Conservation (phyloP, 2,113 vertebrate genomes). For the Cyprinodon tularosa region DNA sequence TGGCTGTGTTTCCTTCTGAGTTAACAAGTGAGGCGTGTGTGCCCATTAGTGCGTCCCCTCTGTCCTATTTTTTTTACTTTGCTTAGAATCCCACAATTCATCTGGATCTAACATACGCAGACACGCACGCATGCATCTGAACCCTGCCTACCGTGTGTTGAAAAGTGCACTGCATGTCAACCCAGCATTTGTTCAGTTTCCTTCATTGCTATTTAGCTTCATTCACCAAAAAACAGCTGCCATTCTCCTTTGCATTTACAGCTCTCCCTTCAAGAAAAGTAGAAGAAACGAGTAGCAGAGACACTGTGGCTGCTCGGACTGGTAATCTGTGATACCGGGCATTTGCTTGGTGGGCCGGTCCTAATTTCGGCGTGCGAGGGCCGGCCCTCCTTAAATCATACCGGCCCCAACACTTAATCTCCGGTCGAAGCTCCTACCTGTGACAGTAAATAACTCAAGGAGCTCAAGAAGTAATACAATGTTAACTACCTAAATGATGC, state of each 20-base stretch:
- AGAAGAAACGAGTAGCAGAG: not conserved
- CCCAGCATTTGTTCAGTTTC: constrained; percentile 20
- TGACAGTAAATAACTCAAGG: too few species aligned
- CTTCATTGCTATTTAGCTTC: constrained; percentile 30
- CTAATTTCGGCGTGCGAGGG: too few species aligned
- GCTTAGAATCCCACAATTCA: not conserved
- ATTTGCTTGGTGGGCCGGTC: too few species aligned
- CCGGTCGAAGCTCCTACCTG: too few species aligned
- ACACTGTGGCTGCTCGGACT: too few species aligned
- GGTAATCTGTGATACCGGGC: too few species aligned
- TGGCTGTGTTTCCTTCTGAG: not conserved
- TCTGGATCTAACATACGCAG: not conserved
- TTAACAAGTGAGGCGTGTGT: not conserved
- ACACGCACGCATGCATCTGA: not conserved
- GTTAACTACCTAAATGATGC: too few species aligned
- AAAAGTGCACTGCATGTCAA: constrained; percentile 1
- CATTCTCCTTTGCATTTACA: constrained; percentile 31
- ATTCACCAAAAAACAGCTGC: constrained; percentile 10
- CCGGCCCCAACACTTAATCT: too few species aligned
- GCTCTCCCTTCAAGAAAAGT: constrained; percentile 33
- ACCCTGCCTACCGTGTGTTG: not conserved
- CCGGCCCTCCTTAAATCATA: too few species aligned
- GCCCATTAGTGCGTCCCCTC: not conserved
- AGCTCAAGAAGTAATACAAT: too few species aligned
- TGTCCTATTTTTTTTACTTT: constrained; percentile 16